Conservation (phyloP, 1,140 invertebrate genomes). For the Bombus superbus region DNA sequence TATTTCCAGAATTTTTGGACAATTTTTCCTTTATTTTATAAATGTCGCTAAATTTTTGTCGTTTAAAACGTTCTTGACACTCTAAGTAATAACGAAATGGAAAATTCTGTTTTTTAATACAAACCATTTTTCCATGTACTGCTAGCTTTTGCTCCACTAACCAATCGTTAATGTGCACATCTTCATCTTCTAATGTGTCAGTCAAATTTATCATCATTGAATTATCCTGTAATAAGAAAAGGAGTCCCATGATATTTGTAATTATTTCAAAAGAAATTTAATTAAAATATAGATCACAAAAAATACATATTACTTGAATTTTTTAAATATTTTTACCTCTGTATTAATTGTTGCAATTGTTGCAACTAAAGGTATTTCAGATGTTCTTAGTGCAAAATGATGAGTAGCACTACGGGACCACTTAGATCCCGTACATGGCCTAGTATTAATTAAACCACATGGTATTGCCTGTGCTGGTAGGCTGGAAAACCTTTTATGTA, state of each 20-base stretch:
- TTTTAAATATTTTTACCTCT: conserved; percentile 52
- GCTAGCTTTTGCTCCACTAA: conserved; percentile 70
- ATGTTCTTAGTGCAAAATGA: conserved; percentile 57
- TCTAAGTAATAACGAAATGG: conserved; percentile 49
- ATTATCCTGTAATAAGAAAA: conserved; percentile 68
- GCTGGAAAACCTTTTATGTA: conserved; percentile 72
- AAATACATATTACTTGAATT: neutral
- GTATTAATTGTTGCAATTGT: conserved; percentile 53
- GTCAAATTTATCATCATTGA: conserved; percentile 72
- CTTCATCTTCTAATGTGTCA: conserved; percentile 67
- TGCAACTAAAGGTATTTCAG: conserved; percentile 58
- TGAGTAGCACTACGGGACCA: conserved; percentile 64
- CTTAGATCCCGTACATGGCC: conserved; percentile 57
- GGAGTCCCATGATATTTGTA: neutral
- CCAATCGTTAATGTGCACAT: conserved; percentile 73
- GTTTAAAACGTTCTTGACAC: conserved; percentile 7
- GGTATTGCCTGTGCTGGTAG: conserved; percentile 78
- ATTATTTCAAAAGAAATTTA: neutral
- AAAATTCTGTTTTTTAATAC: conserved; percentile 68
- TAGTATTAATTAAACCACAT: conserved; percentile 74
- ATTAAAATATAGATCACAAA: neutral
- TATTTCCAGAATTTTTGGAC: neutral
- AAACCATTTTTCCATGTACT: conserved; percentile 71
- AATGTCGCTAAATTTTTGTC: neutral
- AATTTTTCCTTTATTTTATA: neutral